phyloP scores from a whole-genome alignment of 1,140 invertebrate species.

The Drosophila sulfurigaster region DNA sequence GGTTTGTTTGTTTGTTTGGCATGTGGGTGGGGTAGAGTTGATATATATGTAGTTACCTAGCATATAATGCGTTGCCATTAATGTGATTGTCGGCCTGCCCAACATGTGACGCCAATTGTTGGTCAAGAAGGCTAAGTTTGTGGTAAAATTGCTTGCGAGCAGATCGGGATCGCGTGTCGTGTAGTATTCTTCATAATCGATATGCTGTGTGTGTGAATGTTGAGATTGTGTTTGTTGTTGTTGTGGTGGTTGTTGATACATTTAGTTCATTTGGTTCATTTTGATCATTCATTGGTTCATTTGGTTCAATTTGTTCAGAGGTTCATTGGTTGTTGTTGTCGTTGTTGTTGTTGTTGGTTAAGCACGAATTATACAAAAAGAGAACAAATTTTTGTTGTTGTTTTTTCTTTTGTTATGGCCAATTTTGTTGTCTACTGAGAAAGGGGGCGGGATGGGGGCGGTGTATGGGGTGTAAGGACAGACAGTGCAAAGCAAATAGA shows the following conservation, averaged over 20 bases:
- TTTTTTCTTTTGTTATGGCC: constrained; percentile 19
- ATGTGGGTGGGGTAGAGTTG: constrained; percentile 25
- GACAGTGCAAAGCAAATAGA: constrained; percentile 28
- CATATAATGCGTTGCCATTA: constrained; percentile 91
- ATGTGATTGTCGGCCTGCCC: constrained; percentile 94
- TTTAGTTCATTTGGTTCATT: constrained; percentile 26
- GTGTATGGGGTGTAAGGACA: neutral
- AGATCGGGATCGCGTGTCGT: constrained; percentile 95
- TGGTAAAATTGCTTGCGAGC: constrained; percentile 94
- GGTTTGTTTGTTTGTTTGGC: neutral
- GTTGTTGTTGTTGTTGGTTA: constrained; percentile 51
- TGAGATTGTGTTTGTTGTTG: constrained; percentile 8
- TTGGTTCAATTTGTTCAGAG: constrained; percentile 15
- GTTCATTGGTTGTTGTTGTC: constrained; percentile 48
- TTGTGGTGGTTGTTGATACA: constrained; percentile 14
- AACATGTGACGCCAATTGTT: constrained; percentile 97
- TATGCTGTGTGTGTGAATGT: constrained; percentile 88
- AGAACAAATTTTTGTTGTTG: constrained; percentile 26
- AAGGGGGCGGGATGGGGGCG: neutral
- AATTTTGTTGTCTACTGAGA: neutral
- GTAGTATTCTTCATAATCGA: constrained; percentile 97
- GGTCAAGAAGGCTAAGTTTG: constrained; percentile 95
- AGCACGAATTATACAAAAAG: constrained; percentile 49
- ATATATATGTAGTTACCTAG: constrained; percentile 89
- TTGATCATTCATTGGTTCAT: constrained; percentile 35